phyloP scores from a whole-genome alignment of 2,888 invertebrate species.

The Heliothis peltigera region DNA sequence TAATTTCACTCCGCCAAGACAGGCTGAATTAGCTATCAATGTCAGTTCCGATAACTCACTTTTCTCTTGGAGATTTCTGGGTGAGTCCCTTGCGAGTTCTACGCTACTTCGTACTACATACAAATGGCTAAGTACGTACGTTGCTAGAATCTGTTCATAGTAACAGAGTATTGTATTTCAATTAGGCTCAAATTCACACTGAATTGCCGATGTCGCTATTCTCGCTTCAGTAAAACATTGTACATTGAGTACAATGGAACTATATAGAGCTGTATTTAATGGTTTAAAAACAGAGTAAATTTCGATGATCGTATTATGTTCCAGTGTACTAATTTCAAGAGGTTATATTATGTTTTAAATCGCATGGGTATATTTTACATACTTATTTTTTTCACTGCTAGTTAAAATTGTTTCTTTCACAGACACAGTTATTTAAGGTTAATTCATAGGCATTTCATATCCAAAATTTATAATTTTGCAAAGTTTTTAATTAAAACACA shows the following conservation, averaged over 20 bases:
- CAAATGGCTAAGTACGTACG: conserved; percentile 4
- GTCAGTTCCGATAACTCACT: conserved; percentile 11
- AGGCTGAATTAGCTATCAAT: conserved; percentile 9
- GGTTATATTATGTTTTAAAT: too few relatives aligned
- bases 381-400: too few relatives aligned
- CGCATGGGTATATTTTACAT: too few relatives aligned
- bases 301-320: too few relatives aligned
- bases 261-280: background rate
- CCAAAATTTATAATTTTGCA: too few relatives aligned
- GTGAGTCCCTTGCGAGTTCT: conserved; percentile 27
- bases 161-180: conserved; percentile 36
- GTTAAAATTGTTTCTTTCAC: too few relatives aligned
- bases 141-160: conserved; percentile 14
- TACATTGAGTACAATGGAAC: background rate
- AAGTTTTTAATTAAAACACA: too few relatives aligned
- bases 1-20: conserved; percentile 7
- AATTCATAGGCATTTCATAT: too few relatives aligned
- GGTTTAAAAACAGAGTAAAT: background rate
- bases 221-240: background rate
- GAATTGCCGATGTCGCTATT: background rate
- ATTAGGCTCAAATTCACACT: conserved; percentile 36
- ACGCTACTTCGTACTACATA: conserved; percentile 19
- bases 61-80: conserved; percentile 22
- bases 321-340: too few relatives aligned
- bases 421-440: too few relatives aligned